Evolutionary conservation across 2,888 invertebrate genomes (phyloP).

Genomic region (Pristionchus japonicus): DNA sequence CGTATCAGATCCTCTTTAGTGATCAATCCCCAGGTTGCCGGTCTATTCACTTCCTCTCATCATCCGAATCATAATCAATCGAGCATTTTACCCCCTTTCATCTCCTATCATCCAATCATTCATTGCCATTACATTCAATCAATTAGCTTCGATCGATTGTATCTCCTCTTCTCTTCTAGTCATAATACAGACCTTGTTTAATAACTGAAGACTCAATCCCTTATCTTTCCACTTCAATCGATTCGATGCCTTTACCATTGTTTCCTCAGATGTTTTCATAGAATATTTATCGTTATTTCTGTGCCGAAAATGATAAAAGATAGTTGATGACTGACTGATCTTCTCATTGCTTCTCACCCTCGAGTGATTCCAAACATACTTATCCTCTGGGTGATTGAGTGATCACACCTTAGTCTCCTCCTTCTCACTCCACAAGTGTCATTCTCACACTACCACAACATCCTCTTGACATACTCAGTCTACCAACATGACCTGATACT

Average conservation of each 20-base stretch:
- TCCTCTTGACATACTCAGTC: conserved; percentile 12
- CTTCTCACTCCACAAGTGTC: conserved; percentile 31
- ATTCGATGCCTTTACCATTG: neutral
- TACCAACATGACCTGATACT: neutral
- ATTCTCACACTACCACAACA: conserved; percentile 27
- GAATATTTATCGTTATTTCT: conserved; percentile 11
- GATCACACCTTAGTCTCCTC: conserved; percentile 31
- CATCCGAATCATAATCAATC: conserved; percentile 12
- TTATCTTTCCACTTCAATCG: neutral
- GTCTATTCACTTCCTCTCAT: conserved; percentile 25
- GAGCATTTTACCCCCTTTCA: neutral
- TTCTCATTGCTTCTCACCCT: neutral
- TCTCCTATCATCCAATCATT: neutral
- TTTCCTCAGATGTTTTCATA: neutral
- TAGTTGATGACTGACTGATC: neutral
- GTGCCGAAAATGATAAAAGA: neutral
- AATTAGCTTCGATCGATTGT: conserved; percentile 16
- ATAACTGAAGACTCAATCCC: neutral
- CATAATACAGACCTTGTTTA: neutral
- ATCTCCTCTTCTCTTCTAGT: neutral
- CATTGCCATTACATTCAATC: neutral
- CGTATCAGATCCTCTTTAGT: neutral
- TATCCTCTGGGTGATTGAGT: neutral
- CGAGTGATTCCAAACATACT: neutral
- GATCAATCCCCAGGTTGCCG: neutral